Evolutionary conservation across 2,888 invertebrate species (phyloP), one percentile per base, ranked within the genome.

Genomic region (Venusia cambrica): DNA sequence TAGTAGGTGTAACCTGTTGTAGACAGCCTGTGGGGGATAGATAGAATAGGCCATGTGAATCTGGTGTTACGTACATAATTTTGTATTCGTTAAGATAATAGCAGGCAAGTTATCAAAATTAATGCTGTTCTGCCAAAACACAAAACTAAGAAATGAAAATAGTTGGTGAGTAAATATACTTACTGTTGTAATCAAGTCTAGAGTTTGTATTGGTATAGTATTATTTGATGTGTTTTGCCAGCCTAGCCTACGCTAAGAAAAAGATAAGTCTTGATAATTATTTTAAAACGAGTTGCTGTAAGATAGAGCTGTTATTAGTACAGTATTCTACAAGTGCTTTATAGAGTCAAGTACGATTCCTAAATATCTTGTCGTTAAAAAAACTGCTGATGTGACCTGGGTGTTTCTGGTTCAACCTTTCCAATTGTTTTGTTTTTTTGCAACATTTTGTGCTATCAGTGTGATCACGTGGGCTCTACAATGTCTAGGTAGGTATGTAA

Each of bases 331-430:
- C 29, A 13, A 17, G 30, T 48, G 40, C 35, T 30, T 39, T 29
- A 60, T 64, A 57, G 51, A 59, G 54, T 63, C 52, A 63, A 52
- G 61, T 67, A 38, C 37, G 68, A 46, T 52, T 32, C 50, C 52
- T 62, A 59, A 55, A 56, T 54, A 59, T 57, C 11, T 63, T 73
- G 66, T 73, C 53, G 55, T 60, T 64, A 54, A 48, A 20, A 54
- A 62, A 65, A 59, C 69, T 77, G 79, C 76, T 84, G 85, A 84
- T 85, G 79, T 87, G 85, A 87, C 83, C 85, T 87, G 85, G 85
- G 85, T 87, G 85, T 80, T 62, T 68, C 68, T 62, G 66, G 72
- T 69, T 73, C 61, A 69, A 66, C 64, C 64, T 64, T 57, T 68
- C 76, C 76, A 79, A 80, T 78, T 48, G 42, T n/a, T n/a, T n/a